Conservation (phyloP, 2,797 vertebrate genomes). For the Geotrypetes seraphini region DNA sequence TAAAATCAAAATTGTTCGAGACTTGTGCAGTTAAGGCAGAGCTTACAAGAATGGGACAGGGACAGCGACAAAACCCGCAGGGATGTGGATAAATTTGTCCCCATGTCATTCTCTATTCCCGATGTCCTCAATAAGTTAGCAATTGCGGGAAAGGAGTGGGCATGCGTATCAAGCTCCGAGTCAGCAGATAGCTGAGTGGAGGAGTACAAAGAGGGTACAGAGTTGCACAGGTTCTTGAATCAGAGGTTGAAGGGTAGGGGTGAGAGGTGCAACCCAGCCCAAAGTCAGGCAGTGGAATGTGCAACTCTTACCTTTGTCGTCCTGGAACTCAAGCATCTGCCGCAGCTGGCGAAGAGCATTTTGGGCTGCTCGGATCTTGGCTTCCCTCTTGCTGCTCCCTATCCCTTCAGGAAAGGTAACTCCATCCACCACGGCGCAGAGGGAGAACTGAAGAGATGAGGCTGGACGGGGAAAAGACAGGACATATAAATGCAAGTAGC, state of each 20-base stretch:
- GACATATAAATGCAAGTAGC: too few relatives aligned
- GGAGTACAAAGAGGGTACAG: too few relatives aligned
- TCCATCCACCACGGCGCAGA: slow-evolving; percentile 12
- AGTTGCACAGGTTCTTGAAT: background rate
- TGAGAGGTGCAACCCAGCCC: background rate
- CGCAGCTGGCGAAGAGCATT: slow-evolving; percentile 9
- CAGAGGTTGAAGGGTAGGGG: background rate
- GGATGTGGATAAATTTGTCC: too few relatives aligned
- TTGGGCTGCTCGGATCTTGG: slow-evolving; percentile 4
- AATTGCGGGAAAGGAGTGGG: background rate
- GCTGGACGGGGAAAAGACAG: too few relatives aligned
- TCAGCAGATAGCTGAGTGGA: accelerated
- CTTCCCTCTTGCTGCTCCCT: slow-evolving; percentile 3
- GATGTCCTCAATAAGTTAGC: too few relatives aligned
- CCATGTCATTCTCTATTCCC: too few relatives aligned
- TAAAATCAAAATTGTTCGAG: too few relatives aligned
- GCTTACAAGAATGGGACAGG: too few relatives aligned
- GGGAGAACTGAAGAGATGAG: too few relatives aligned
- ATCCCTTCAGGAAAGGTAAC: slow-evolving; percentile 1
- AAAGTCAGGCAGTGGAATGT: too few relatives aligned
- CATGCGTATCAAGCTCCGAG: background rate
- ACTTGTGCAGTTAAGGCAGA: too few relatives aligned
- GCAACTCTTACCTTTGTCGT: accelerated
- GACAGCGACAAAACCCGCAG: too few relatives aligned
- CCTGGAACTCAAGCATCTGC: slow-evolving; percentile 3